Conservation (phyloP, 2,888 invertebrate genomes). For the Phoronis australis region DNA sequence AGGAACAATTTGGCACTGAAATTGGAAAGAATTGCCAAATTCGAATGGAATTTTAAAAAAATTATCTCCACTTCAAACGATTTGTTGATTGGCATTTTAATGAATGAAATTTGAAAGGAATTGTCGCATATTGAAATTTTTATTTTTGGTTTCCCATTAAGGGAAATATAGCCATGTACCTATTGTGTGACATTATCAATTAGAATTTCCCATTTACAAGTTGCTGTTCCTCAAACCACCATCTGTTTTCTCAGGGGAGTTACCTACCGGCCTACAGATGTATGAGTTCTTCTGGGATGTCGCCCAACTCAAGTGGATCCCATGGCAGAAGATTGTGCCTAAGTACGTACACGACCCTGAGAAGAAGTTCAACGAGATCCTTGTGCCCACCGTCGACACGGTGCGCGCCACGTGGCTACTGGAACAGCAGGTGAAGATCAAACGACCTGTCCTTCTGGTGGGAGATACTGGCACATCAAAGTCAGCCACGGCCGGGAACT, state of each 20-base stretch:
- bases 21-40: no score
- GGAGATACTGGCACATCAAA: conserved; percentile 92
- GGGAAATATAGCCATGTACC: not conserved
- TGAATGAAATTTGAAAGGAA: no score
- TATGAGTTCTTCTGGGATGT: conserved; percentile 79
- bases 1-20: no score
- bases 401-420: conserved; percentile 74
- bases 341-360: conserved; percentile 68
- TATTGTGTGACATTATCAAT: not conserved
- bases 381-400: conserved; percentile 87
- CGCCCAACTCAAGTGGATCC: conserved; percentile 67
- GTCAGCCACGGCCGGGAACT: conserved; percentile 81
- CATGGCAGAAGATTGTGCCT: conserved; percentile 78
- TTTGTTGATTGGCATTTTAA: no score
- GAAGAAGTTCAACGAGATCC: conserved; percentile 72
- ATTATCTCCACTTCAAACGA: no score
- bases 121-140: no score
- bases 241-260: conserved; percentile 60
- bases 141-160: no score
- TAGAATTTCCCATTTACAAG: not conserved
- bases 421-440: conserved; percentile 63
- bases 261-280: conserved; percentile 69
- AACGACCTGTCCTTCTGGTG: conserved; percentile 75
- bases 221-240: not conserved
- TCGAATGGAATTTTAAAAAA: no score